Evolutionary conservation across 2,113 vertebrate genomes (phyloP), one percentile per base, ranked within the genome.

Genomic region (Antennarius striatus): DNA sequence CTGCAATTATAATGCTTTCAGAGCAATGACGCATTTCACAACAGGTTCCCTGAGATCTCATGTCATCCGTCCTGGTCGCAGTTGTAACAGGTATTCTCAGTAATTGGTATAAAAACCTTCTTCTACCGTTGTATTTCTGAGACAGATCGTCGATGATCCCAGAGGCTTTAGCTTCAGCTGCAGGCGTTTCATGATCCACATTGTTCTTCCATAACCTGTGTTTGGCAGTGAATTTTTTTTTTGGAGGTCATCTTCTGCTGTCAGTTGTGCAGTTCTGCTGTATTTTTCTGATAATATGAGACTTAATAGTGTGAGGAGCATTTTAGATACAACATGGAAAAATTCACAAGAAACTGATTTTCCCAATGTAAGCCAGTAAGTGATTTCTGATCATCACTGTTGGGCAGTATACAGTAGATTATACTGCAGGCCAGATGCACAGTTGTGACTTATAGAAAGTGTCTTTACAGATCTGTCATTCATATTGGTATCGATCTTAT

Each of bases 101-200:
- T 77, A 77, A 77, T 84, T 81, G 75, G 62, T 74, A 58, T 57
- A 61, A 80, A 86, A 82, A 67, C 57, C 22, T 49, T 54, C 51
- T 52, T 53, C 28, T 75, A 62, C 54, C 16, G 32, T 64, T 56
- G 60, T 80, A 42, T 65, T 78, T 73, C 61, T 50, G 62, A 71
- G 81, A 68, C 79, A 75, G 79, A 72, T 79, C 56, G 62, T 80
- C 62, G 13, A 74, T 81, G 61, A 73, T 71, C 63, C 54, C 68
- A 0, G 1, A 46, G 56, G 57, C 56, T 57, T 68, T 59, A 16
- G 15, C 16, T 62, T 80, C 54, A 62, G 62, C 67, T 58, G 77
- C 45, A 42, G 58, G 55, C 59, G 11, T 83, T 75, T 68, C 32
- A 51, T 52, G 63, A 75, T 70, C 56, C 54, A 47, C 60, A 32